Evolutionary conservation across 2,113 vertebrate genomes (phyloP), one percentile per base, ranked within the genome.

Genomic region (Prionailurus viverrinus): DNA sequence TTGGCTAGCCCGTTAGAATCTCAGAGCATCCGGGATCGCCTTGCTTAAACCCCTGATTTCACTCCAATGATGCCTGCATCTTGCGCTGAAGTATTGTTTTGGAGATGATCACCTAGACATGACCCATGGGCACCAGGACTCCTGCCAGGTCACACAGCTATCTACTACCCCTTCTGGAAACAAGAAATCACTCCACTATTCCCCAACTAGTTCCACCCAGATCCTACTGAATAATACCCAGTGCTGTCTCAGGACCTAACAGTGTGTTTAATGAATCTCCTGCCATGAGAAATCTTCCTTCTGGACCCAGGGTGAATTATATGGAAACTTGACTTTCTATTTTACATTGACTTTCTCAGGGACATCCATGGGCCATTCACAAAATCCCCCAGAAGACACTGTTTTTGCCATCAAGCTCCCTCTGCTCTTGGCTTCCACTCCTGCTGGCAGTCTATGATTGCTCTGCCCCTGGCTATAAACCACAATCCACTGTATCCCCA

Each of bases 1-100:
- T 23, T 68, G 83, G 93, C 76, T 84, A 61, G 80, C 31, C n/a
- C 1, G 3, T 89, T 85, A 97, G 95, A 94, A 0, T 39, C 93
- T 89, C 97, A 91, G 97, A 41, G 63, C 3, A 95, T 85, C 98
- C 86, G 69, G 97, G 95, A 73, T 25, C 97, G 95, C 96, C 86
- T 95, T 45, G 76, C 19, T 92, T 97, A 90, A 68, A 83, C 88
- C 93, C 76, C 96, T 4, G 0, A 94, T 88, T 78, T 33, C 89
- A 82, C 86, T 58, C 97, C 82, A 96, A 21, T 79, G 94, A 97
- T 48, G 90, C 65, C 68, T 12, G 41, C 0, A 1, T 13, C 76
- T 58, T 84, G 45, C 83, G 91, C 84, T 68, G 61, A 98, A 97
- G 95, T 10, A 8, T 53, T 2, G 1, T 90, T 86, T 48, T 81